Percentiles rank a stretch among this genome's conserved stretches.
Evolutionary conservation across 2,113 vertebrate genomes (phyloP).

Genomic region (Hydropotes inermis): DNA sequence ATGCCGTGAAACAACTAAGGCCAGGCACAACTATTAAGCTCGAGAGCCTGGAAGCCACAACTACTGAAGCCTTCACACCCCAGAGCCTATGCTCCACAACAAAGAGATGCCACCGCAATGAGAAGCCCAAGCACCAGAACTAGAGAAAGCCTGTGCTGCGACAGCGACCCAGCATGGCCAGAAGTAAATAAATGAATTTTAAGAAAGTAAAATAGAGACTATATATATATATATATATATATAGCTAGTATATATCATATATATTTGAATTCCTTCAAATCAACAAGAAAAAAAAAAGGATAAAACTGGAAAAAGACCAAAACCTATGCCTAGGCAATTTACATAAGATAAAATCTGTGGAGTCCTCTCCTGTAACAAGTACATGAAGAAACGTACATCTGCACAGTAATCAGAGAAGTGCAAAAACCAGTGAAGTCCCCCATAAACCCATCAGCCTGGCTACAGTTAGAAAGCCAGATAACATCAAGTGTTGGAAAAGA

Average conservation of each 20-base stretch:
- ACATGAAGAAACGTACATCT: not conserved
- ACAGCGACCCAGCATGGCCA: not conserved
- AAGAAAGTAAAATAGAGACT: not conserved
- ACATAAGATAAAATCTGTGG: not conserved
- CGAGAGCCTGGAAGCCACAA: not conserved
- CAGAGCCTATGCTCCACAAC: not conserved
- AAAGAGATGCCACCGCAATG: not conserved
- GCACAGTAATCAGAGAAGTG: not conserved
- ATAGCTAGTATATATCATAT: too few species aligned
- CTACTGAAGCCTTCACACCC: not conserved
- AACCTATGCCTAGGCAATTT: not conserved
- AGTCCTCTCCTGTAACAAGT: not conserved
- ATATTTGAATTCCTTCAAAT: not conserved
- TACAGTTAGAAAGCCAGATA: not conserved
- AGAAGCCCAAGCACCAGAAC: not conserved
- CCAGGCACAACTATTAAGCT: not conserved
- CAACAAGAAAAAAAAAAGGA: not conserved
- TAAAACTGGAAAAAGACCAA: not conserved
- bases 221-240: too few species aligned
- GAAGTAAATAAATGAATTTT: not conserved
- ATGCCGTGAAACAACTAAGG: not conserved
- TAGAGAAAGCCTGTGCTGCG: not conserved
- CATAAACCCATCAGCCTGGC: not conserved
- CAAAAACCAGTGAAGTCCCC: accelerated
- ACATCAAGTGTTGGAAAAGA: not conserved